These are phyloP conservation scores for Melanerpes aurifrons DNA, from an alignment of 2,113 vertebrate species.

Conservation along the genomic window DNA sequence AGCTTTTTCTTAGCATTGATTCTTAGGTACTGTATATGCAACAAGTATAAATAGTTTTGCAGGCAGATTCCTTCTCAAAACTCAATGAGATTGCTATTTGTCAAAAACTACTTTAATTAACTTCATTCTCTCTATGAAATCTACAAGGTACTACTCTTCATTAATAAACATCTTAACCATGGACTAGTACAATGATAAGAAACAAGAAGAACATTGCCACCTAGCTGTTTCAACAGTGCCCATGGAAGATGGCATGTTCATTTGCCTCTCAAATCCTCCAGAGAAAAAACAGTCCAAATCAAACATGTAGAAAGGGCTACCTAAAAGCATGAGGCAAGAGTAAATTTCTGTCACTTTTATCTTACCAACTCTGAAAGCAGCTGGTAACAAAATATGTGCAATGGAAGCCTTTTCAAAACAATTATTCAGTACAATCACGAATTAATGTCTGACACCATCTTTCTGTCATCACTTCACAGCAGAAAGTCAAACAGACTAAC, in stretches of 20 bases:
- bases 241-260: background rate
- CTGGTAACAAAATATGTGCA: background rate
- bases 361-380: background rate
- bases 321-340: background rate
- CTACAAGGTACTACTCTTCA: conserved; percentile 33
- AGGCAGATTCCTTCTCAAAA: background rate
- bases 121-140: background rate
- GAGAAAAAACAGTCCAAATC: background rate
- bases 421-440: background rate
- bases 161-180: conserved; percentile 59
- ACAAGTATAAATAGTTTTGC: background rate
- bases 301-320: background rate
- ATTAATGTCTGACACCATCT: conserved; percentile 45
- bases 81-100: conserved; percentile 7
- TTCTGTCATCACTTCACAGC: conserved; percentile 45
- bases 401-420: conserved; percentile 42
- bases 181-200: background rate
- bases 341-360: background rate
- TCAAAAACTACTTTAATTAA: conserved; percentile 56
- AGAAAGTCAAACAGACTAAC: conserved; percentile 48
- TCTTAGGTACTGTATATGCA: background rate
- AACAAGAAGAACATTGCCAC: conserved; percentile 74
- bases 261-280: background rate
- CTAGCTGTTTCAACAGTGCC: conserved; percentile 54
- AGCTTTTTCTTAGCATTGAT: background rate